Base-by-base conservation (phyloP, 2,888 invertebrate species). In the Leptura quadrifasciata region DNA sequence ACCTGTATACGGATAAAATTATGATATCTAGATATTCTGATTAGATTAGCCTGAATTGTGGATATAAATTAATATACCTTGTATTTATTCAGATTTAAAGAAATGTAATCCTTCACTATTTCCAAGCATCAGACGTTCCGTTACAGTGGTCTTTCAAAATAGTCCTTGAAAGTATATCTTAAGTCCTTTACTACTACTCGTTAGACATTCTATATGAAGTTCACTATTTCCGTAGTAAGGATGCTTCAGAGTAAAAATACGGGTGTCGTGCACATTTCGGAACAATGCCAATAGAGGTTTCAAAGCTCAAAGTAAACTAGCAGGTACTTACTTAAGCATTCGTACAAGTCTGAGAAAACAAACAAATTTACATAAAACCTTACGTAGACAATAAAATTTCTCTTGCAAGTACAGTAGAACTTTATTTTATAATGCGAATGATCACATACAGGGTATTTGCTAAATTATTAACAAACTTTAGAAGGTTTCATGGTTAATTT, bases 151-250 rank as follows among this genome's bases (percentile, higher is more conserved):
- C 31, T 17, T 31, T 27, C 15, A 17, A 60, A 60, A n/a, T 60
- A 60, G 24, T 21, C 6, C 58, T 60, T 15, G 27, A 15, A 20
- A 57, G 57, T 57, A 18, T n/a, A 27, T n/a, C 24, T 15, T 27
- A 31, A n/a, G 31, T 8, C 15, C 17, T 31, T 18, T 9, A 31
- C 60, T 15, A 1, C 31, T 61, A 9, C 60, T 61, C 60, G 9
- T 61, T 61, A 61, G 31, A 61, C 17, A 31, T 60, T 60, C 24
- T 21, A n/a, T 17, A 9, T 15, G 17, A 31, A 10, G 31, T 31
- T n/a, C 6, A n/a, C 31, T 61, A n/a, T 61, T 31, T 61, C 6
- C 31, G n/a, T 31, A 9, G 31, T 61, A 61, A 61, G 31, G 27
- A 61, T 27, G 15, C 60, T 10, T 60, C n/a, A n/a, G n/a, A n/a